Percentiles rank a stretch among this genome's conserved stretches.
Conservation (phyloP, 35 echinoderm and acorn worm genomes). For the Heliocidaris tuberculata region DNA sequence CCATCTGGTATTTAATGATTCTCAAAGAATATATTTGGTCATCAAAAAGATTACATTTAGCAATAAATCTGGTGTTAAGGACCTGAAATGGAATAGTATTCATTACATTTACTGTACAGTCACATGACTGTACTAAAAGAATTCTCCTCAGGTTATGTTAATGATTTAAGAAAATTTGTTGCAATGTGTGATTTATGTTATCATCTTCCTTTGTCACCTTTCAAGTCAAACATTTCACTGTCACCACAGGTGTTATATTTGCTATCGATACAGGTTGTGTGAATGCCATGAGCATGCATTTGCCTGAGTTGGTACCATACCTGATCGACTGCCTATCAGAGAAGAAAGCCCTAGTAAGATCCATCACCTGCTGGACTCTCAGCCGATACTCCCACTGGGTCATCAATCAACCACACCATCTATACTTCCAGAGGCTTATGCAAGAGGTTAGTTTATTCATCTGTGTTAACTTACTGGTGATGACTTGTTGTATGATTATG, state of each 20-base stretch:
- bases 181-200: neutral
- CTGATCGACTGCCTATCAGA: constrained; percentile 89
- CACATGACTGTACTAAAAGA: too few species aligned
- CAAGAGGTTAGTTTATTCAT: constrained; percentile 76
- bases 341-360: constrained; percentile 97
- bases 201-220: neutral
- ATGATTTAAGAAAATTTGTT: too few species aligned
- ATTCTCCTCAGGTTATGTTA: too few species aligned
- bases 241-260: neutral
- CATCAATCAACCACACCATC: constrained; percentile 90
- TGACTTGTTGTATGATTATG: too few species aligned
- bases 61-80: too few species aligned
- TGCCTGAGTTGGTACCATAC: constrained; percentile 85
- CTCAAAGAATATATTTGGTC: too few species aligned
- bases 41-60: too few species aligned
- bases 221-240: neutral
- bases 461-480: neutral
- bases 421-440: constrained; percentile 91
- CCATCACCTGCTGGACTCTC: constrained; percentile 98
- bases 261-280: constrained; percentile 70
- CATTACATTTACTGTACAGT: too few species aligned
- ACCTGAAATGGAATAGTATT: too few species aligned
- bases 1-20: too few species aligned
- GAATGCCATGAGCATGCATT: constrained; percentile 93
- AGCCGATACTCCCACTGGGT: constrained; percentile 98